Base-by-base conservation (phyloP, 2,888 invertebrate genomes). In the Cosmia pyralina region DNA sequence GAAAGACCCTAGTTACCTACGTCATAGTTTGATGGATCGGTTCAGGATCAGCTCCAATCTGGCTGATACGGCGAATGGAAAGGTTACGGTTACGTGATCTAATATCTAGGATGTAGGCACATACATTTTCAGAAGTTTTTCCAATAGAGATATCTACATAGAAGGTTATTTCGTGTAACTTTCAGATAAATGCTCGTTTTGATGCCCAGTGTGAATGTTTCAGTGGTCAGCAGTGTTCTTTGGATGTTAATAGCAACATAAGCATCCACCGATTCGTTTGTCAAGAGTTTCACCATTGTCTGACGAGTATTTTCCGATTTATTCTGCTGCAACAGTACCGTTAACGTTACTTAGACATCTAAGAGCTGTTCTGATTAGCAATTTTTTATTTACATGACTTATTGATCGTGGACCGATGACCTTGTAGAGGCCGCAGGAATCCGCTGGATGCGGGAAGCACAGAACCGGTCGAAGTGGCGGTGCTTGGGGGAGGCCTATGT, bases 11-110 rank as follows among this genome's bases (percentile, higher is more conserved):
- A 53, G 62, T 52, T 41, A n/a, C n/a, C n/a, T 28, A 66, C 41
- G 72, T 77, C 77, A 66, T n/a, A 41, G 52, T 73, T 63, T 77
- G 77, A 77, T 73, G 77, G 79, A 77, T 79, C 79, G 73, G 17
- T 55, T n/a, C 10, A 50, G 63, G 63, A 73, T 79, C 74, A 73
- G 67, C 67, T 58, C 63, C 77, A 55, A 73, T 79, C 73, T 50
- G 73, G 48, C 13, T 44, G 59, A 53, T 48, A 53, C 50, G 48
- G 13, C 62, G 41, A 62, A 72, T 62, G 50, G 17, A 52, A 46
- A 63, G 52, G 46, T 41, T 66, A 62, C 55, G 28, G 50, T 57
- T 53, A 72, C 72, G 65, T 41, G 53, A 78, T 46, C n/a, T 10
- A 44, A 69, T 69, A 41, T 53, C 58, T 53, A 72, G 44, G 55